Conservation (phyloP, 2,797 vertebrate genomes). For the Pachyuromys duprasi region DNA sequence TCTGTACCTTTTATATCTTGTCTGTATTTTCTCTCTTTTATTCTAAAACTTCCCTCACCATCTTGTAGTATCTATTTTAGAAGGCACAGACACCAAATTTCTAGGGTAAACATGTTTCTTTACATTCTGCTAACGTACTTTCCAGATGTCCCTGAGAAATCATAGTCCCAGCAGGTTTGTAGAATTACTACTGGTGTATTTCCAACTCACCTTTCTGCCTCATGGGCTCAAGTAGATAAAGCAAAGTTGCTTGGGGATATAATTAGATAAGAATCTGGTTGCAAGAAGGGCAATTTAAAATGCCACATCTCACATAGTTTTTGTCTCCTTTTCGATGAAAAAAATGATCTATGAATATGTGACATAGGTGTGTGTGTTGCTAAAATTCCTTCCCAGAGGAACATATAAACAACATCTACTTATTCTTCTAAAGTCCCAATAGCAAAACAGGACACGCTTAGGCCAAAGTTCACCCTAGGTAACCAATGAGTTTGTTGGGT, state of each 20-base stretch:
- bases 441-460: not conserved
- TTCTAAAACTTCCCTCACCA: conserved; percentile 8
- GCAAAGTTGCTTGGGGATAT: not conserved
- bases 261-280: conserved; percentile 12
- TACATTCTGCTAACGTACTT: conserved; percentile 46
- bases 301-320: conserved; percentile 5
- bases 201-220: conserved; percentile 42
- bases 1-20: not conserved
- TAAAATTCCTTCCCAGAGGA: not conserved
- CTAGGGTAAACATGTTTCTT: conserved; percentile 32
- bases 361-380: not conserved
- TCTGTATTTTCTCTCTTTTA: conserved; percentile 1
- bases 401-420: not conserved
- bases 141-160: conserved; percentile 65
- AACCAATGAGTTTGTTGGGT: not conserved
- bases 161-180: conserved; percentile 33
- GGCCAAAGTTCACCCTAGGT: not conserved
- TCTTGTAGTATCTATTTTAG: conserved; percentile 59
- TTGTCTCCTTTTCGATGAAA: conserved; percentile 23
- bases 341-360: not conserved
- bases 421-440: not conserved
- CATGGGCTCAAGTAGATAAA: conserved; percentile 7
- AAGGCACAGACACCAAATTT: conserved; percentile 38
- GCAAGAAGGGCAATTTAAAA: conserved; percentile 45
- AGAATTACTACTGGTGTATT: conserved; percentile 29